Conservation (phyloP, 1,140 invertebrate genomes). For the Homalodisca vitripennis region DNA sequence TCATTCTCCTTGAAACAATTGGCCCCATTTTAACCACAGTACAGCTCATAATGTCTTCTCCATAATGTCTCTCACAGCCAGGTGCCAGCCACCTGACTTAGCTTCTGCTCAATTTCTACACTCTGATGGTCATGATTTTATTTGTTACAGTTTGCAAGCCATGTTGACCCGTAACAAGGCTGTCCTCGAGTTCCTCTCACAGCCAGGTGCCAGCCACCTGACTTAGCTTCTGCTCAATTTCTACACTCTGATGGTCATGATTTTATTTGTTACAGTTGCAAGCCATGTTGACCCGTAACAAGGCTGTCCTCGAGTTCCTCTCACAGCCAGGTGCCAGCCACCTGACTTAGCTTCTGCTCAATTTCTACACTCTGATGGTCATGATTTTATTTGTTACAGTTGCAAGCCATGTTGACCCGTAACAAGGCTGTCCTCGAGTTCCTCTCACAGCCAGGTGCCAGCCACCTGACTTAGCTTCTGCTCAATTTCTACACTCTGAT, state of each 20-base stretch:
- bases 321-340: slow-evolving; percentile 42
- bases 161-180: slow-evolving; percentile 54
- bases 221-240: slow-evolving; percentile 62
- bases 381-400: slow-evolving; percentile 64
- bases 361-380: slow-evolving; percentile 73
- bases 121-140: slow-evolving; percentile 78
- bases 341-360: slow-evolving; percentile 57
- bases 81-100: slow-evolving; percentile 46
- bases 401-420: slow-evolving; percentile 54
- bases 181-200: slow-evolving; percentile 46
- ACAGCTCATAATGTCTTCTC: no score
- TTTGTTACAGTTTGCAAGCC: slow-evolving; percentile 53
- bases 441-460: slow-evolving; percentile 41
- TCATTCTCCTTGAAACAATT: no score
- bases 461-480: slow-evolving; percentile 51
- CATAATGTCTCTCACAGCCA: slow-evolving; percentile 43
- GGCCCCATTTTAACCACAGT: no score
- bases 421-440: slow-evolving; percentile 50
- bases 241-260: slow-evolving; percentile 78
- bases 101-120: slow-evolving; percentile 69
- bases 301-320: slow-evolving; percentile 48
- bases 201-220: slow-evolving; percentile 44
- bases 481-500: slow-evolving; percentile 74
- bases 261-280: slow-evolving; percentile 55
- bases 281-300: slow-evolving; percentile 53